Percentiles rank a stretch among this genome's conserved stretches.
These are phyloP conservation scores for Lutra lutra DNA, from an alignment of 2,797 vertebrate species.

Conservation along the genomic window DNA sequence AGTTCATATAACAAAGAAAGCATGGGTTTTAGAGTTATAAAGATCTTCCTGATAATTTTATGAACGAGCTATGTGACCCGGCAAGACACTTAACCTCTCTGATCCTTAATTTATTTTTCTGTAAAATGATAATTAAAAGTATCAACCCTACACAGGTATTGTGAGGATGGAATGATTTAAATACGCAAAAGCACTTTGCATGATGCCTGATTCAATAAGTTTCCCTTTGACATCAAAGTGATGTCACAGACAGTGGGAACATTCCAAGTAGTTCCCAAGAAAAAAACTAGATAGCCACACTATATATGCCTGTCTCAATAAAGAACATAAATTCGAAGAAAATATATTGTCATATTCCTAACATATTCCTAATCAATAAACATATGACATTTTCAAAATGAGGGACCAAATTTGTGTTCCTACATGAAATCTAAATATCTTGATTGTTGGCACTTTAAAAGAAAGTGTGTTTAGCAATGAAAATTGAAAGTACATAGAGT, in stretches of 20 bases:
- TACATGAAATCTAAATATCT: neutral
- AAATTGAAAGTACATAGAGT: neutral
- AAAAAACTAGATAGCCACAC: neutral
- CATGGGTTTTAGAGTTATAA: neutral
- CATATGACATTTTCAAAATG: neutral
- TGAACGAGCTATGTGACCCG: neutral
- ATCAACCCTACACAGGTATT: neutral
- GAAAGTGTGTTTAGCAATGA: neutral
- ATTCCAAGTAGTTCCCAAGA: neutral
- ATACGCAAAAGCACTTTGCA: neutral
- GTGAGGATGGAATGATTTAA: conserved; percentile 11
- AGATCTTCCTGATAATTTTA: neutral
- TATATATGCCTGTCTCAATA: neutral
- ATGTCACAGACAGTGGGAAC: neutral
- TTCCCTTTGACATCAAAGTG: conserved; percentile 2
- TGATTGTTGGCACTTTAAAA: neutral
- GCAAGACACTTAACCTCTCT: neutral
- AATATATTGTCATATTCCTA: neutral
- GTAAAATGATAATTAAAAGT: conserved; percentile 12
- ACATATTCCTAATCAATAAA: neutral
- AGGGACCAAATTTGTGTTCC: neutral
- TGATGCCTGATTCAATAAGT: neutral
- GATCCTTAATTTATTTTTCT: conserved; percentile 6
- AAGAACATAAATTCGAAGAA: conserved; percentile 6
- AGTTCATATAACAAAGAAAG: neutral